phyloP scores from a whole-genome alignment of 2,797 vertebrate species.

The Sebastes hubbsi region DNA sequence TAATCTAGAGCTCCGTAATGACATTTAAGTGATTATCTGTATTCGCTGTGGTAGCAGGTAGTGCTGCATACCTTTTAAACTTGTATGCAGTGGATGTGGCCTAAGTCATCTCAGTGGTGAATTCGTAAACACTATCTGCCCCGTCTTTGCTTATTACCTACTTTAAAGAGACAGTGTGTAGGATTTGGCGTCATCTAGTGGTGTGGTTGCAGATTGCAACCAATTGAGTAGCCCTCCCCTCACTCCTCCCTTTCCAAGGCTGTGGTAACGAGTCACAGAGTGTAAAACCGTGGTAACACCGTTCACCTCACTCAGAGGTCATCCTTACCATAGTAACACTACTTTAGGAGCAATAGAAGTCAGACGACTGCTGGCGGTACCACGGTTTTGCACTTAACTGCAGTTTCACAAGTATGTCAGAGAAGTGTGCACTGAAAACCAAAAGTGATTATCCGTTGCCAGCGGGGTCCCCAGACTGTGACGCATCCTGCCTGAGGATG shows the following conservation, averaged over 20 bases:
- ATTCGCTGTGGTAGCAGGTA: slow-evolving; percentile 13
- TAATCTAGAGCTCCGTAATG: slow-evolving; percentile 9
- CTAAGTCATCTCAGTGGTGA: neutral
- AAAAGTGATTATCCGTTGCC: slow-evolving; percentile 47
- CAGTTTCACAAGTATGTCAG: too few species aligned
- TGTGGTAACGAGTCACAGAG: too few species aligned
- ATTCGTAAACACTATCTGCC: neutral
- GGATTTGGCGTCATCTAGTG: too few species aligned
- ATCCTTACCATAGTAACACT: too few species aligned
- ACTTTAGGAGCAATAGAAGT: too few species aligned
- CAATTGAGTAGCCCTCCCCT: too few species aligned
- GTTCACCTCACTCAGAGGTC: too few species aligned
- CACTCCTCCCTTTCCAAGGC: too few species aligned
- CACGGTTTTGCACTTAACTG: too few species aligned
- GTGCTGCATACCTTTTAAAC: slow-evolving; percentile 5
- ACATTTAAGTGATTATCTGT: slow-evolving; percentile 18
- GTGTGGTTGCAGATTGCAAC: too few species aligned
- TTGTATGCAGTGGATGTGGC: slow-evolving; percentile 2
- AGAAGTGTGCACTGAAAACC: slow-evolving; percentile 20
- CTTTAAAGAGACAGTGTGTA: neutral
- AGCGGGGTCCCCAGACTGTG: slow-evolving; percentile 10
- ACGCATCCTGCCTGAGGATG: slow-evolving; percentile 27
- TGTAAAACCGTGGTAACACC: too few species aligned
- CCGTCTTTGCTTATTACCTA: neutral
- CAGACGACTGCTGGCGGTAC: too few species aligned